Evolutionary conservation across 64 coral and sea anemone species (phyloP).

Genomic region (Dendrophyllia cribrosa): DNA sequence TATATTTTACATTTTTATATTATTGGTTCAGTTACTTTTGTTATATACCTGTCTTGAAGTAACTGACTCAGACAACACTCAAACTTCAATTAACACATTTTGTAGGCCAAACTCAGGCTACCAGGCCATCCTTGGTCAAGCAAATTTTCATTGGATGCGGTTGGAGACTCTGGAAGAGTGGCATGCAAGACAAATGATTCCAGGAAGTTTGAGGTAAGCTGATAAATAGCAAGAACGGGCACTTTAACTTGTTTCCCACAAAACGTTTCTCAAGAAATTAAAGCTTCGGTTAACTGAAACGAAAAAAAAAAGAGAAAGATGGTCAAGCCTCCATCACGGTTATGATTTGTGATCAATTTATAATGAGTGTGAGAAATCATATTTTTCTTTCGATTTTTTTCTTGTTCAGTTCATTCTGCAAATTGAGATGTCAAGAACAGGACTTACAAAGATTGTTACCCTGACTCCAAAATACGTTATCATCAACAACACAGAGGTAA

Average conservation of each 20-base stretch:
- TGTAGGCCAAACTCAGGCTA: constrained; percentile 83
- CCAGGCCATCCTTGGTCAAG: constrained; percentile 81
- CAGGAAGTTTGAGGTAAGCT: constrained; percentile 79
- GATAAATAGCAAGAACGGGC: neutral
- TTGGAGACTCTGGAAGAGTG: constrained; percentile 90
- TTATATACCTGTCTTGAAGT: no score
- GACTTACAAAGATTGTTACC: constrained; percentile 91
- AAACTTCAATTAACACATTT: neutral
- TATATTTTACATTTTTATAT: no score
- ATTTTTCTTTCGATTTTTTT: neutral
- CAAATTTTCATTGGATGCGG: constrained; percentile 91
- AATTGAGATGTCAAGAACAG: constrained; percentile 90
- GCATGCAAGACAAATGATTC: constrained; percentile 68
- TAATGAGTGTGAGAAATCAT: no score
- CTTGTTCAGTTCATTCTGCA: constrained; percentile 81
- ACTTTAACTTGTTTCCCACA: no score
- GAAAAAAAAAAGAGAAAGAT: no score
- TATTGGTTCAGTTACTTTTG: no score
- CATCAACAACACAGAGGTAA: constrained; percentile 95
- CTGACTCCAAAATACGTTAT: constrained; percentile 96
- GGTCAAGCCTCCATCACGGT: no score
- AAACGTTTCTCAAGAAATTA: neutral
- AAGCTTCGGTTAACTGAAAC: no score
- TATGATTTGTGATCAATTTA: no score
- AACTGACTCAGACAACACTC: no score